Base-by-base conservation (phyloP, 2,113 vertebrate genomes). In the Saimiri boliviensis region DNA sequence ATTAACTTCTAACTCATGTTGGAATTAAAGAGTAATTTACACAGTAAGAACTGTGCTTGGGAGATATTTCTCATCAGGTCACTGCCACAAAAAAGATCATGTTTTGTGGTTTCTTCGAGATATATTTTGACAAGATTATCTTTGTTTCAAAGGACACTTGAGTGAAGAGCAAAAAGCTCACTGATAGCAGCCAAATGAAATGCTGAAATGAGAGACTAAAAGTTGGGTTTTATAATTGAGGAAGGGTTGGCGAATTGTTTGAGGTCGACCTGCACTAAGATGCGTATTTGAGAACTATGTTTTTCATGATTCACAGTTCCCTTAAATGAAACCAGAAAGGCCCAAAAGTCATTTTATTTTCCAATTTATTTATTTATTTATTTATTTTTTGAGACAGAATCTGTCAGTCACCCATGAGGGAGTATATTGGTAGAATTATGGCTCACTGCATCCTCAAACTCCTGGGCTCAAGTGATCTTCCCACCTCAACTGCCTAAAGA, bases 141-240 rank as follows among this genome's bases (percentile, higher is more conserved):
- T 91, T 95, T 96, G 79, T 95, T 96, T 96, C 45, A 84, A 88
- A 97, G 54, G 21, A 68, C 6, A 68, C 4, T 93, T 97, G 66
- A 73, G 49, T 83, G 37, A 94, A 81, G 14, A 88, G 21, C 52
- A 47, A 92, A 81, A 93, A 95, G 68, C 70, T 7, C 25, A 70
- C 8, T 79, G 40, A 71, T 63, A 63, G 52, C 16, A 84, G 35
- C 52, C n/a, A 91, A 73, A 84, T 66, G 19, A 73, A 5, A 49
- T 70, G 32, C 16, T 73, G 80, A 60, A 86, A 66, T 35, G 35
- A 89, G 42, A 87, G 20, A 58, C 2, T 92, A 20, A 89, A 85
- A 45, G 16, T 25, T 77, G 47, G 17, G 4, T 86, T 87, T 86
- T 25, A 42, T 58, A 92, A 60, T 2, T 13, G 23, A 83, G 37